phyloP scores from a whole-genome alignment of 2,888 invertebrate species.

The Mythimna loreyi region DNA sequence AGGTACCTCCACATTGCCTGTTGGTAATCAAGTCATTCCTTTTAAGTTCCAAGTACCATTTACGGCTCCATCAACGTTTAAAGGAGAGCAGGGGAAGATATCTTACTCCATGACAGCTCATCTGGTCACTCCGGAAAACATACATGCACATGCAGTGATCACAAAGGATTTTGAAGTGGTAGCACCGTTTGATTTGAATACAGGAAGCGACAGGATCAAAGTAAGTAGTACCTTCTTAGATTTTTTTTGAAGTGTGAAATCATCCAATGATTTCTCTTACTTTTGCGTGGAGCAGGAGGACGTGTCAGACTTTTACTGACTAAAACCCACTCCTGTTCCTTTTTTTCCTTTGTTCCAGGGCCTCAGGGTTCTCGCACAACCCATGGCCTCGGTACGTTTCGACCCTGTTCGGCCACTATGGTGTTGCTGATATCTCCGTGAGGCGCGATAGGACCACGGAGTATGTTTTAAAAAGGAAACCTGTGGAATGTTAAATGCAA shows the following conservation, averaged over 20 bases:
- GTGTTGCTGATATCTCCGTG: too few species aligned
- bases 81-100: constrained; percentile 71
- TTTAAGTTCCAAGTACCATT: constrained; percentile 78
- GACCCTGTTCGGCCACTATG: too few species aligned
- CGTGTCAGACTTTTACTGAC: too few species aligned
- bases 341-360: too few species aligned
- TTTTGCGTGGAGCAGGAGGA: too few species aligned
- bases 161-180: constrained; percentile 73
- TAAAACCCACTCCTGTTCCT: too few species aligned
- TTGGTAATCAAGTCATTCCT: constrained; percentile 72
- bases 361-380: too few species aligned
- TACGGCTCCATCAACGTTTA: constrained; percentile 76
- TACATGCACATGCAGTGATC: constrained; percentile 62
- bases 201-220: constrained; percentile 67
- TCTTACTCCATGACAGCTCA: constrained; percentile 70
- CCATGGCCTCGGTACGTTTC: too few species aligned
- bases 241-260: neutral
- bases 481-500: too few species aligned
- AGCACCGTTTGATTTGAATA: constrained; percentile 78
- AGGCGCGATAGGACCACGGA: too few species aligned
- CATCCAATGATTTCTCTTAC: too few species aligned
- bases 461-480: too few species aligned
- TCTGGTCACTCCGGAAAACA: constrained; percentile 66
- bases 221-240: constrained; percentile 56
- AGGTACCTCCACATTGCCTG: constrained; percentile 68